Conservation (phyloP, 2,113 vertebrate genomes). For the Xyliphius kryptos region DNA sequence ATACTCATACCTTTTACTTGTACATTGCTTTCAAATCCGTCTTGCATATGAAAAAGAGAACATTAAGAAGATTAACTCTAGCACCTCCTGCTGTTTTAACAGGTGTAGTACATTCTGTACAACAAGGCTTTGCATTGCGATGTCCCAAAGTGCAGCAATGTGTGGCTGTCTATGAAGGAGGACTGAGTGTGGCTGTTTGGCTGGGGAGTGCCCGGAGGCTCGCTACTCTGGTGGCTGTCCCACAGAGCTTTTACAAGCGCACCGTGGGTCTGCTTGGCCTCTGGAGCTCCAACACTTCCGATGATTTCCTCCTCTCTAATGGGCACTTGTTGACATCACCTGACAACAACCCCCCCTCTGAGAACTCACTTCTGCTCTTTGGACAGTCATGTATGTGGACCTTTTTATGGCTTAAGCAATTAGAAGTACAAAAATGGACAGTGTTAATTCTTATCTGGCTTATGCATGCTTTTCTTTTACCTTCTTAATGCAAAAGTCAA, state of each 20-base stretch:
- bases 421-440: too few species aligned
- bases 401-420: too few species aligned
- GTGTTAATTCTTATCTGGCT: too few species aligned
- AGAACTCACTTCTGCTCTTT: constrained; percentile 60
- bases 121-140: constrained; percentile 59
- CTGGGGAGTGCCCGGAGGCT: constrained; percentile 48
- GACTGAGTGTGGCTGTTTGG: constrained; percentile 62
- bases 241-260: constrained; percentile 66
- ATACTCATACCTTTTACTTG: too few species aligned
- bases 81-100: constrained; percentile 32
- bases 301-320: constrained; percentile 70
- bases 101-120: constrained; percentile 52
- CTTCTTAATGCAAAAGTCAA: too few species aligned
- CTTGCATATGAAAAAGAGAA: too few species aligned
- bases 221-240: constrained; percentile 57
- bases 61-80: too few species aligned
- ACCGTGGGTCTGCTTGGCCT: constrained; percentile 72
- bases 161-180: constrained; percentile 56
- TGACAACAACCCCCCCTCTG: constrained; percentile 47
- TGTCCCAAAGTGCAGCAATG: constrained; percentile 55
- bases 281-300: constrained; percentile 61
- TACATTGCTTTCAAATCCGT: too few species aligned
- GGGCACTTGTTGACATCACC: constrained; percentile 46
- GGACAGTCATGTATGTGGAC: constrained; percentile 73
- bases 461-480: too few species aligned